A percentile compares a stretch with the other conserved stretches of the same genome.
These are phyloP conservation scores for Drosophila birchii DNA, from an alignment of 2,888 invertebrate species.

Conservation along the genomic window DNA sequence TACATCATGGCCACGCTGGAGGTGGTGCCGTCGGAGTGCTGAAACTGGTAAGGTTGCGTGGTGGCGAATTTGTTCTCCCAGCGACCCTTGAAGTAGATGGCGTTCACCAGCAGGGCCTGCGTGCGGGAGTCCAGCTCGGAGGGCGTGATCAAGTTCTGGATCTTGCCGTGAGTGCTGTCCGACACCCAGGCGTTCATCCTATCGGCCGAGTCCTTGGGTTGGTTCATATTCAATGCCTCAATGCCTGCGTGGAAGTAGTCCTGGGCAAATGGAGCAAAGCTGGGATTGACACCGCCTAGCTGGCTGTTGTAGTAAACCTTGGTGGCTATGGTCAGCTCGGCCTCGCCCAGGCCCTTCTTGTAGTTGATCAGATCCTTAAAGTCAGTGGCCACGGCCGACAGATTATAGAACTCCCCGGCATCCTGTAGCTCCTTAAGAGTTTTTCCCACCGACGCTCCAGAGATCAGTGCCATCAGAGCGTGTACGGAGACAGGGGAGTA, in stretches of 20 bases:
- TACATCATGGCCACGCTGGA: constrained; percentile 89
- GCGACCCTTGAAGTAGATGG: constrained; percentile 93
- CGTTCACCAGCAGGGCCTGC: constrained; percentile 90
- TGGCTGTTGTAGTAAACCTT: constrained; percentile 68
- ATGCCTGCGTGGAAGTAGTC: constrained; percentile 60
- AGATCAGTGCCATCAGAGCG: constrained; percentile 89
- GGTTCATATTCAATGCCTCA: constrained; percentile 65
- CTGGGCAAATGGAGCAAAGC: constrained; percentile 45
- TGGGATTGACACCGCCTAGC: constrained; percentile 34
- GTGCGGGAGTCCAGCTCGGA: constrained; percentile 84
- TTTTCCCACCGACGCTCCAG: constrained; percentile 88
- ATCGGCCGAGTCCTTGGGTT: constrained; percentile 85
- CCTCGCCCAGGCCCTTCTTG: constrained; percentile 17
- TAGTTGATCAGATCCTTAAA: neutral
- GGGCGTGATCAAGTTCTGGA: constrained; percentile 64
- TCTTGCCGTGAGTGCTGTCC: constrained; percentile 62
- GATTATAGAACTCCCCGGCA: constrained; percentile 49
- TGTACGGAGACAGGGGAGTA: constrained; percentile 87
- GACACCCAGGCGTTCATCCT: constrained; percentile 84
- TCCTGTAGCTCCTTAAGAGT: constrained; percentile 66
- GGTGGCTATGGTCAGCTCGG: constrained; percentile 67
- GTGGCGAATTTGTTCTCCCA: constrained; percentile 86
- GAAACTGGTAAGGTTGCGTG: constrained; percentile 86
- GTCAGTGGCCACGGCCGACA: neutral
- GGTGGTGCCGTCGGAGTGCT: constrained; percentile 85